A percentile compares a stretch with the other conserved stretches of the same genome.
phyloP scores from a whole-genome alignment of 2,797 vertebrate species.

The Podarcis siculus region DNA sequence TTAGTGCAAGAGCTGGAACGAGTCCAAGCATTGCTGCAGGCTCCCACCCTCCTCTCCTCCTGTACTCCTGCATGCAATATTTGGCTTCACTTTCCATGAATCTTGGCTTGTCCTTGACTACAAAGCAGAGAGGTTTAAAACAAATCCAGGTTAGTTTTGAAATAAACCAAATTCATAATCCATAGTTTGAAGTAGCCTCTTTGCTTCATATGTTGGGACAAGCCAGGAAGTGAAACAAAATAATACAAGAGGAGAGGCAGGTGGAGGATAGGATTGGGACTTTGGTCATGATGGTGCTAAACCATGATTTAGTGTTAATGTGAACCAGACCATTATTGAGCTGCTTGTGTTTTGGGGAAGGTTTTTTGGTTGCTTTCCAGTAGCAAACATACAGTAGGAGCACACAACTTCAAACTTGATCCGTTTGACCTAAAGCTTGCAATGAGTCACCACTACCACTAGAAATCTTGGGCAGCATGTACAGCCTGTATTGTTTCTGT shows the following conservation, averaged over 20 bases:
- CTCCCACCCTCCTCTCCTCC: too few relatives aligned
- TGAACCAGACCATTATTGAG: accelerated
- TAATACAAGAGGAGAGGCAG: too few relatives aligned
- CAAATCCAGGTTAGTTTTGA: too few relatives aligned
- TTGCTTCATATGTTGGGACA: too few relatives aligned
- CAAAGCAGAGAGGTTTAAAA: too few relatives aligned
- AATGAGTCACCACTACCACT: neutral
- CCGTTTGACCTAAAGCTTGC: neutral
- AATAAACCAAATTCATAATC: too few relatives aligned
- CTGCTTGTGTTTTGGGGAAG: neutral
- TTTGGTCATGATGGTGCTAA: too few relatives aligned
- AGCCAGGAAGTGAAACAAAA: too few relatives aligned
- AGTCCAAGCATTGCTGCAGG: neutral
- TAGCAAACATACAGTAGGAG: neutral
- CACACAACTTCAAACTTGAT: neutral
- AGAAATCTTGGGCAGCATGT: neutral
- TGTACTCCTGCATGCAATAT: neutral
- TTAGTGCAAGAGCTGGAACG: neutral
- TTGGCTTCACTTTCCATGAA: too few relatives aligned
- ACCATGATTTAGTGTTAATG: neutral
- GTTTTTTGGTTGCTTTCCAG: neutral
- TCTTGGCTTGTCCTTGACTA: too few relatives aligned
- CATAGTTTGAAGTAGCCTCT: too few relatives aligned
- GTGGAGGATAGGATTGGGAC: too few relatives aligned
- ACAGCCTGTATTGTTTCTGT: neutral